phyloP scores from a whole-genome alignment of 2,113 vertebrate species.

The Amphilophus citrinellus region DNA sequence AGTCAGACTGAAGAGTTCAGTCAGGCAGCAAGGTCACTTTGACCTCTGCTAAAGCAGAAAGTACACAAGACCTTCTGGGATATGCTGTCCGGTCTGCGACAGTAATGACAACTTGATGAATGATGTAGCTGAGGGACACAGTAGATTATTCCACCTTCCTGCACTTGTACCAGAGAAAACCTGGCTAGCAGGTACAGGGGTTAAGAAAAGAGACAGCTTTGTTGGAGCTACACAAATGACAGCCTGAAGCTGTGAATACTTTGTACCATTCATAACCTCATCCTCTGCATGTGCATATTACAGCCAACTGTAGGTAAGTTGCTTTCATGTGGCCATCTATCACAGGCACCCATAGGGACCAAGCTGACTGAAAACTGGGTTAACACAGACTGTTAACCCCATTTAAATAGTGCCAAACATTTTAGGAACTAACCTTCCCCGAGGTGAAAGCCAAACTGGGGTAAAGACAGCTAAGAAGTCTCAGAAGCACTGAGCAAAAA shows the following conservation, averaged over 20 bases:
- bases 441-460: constrained; percentile 68
- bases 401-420: constrained; percentile 66
- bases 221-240: not conserved
- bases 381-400: constrained; percentile 71
- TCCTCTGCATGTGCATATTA: constrained; percentile 16
- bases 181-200: not conserved
- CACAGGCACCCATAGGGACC: constrained; percentile 61
- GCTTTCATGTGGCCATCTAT: constrained; percentile 59
- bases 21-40: constrained; percentile 64
- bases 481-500: constrained; percentile 6
- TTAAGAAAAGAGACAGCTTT: constrained; percentile 9
- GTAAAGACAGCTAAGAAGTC: constrained; percentile 38
- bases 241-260: constrained; percentile 9
- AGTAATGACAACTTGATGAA: constrained; percentile 43
- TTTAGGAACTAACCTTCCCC: constrained; percentile 73
- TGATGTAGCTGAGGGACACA: constrained; percentile 26
- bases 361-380: constrained; percentile 59
- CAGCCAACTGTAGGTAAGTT: constrained; percentile 9
- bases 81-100: constrained; percentile 35
- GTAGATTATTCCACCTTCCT: constrained; percentile 13
- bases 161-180: constrained; percentile 15
- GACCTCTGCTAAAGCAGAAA: constrained; percentile 58
- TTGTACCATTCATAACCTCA: constrained; percentile 24
- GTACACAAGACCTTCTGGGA: constrained; percentile 54
- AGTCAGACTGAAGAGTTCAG: constrained; percentile 41